Base-by-base conservation (phyloP, 2,888 invertebrate genomes). In the Orthosia gothica region DNA sequence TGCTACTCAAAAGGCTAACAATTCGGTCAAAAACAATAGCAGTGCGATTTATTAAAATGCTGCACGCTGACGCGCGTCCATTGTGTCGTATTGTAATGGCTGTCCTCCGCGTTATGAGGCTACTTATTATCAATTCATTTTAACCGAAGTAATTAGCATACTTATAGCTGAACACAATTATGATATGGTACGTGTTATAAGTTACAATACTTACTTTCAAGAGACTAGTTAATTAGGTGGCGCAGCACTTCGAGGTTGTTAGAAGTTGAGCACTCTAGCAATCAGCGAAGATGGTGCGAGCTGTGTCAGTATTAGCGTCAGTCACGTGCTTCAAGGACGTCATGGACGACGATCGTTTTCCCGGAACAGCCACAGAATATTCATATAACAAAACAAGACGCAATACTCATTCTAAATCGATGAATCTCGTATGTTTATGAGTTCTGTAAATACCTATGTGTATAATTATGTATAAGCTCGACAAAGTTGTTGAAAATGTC, bases 91-190 rank as follows among this genome's bases (percentile, higher is more conserved):
- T 74, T 79, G 83, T 83, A 32, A 70, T 74, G 76, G 65, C 52
- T 74, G 79, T 81, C 83, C 64, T 58, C 61, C 61, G n/a, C 54
- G 49, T 70, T 73, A 82, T 61, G 75, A 64, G 40, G 77, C 75
- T 79, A 79, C 71, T 79, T 81, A 84, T 84, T 77, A 87, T 74
- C 70, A 65, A 79, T 83, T 81, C 69, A 71, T 75, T 70, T 58
- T 54, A 73, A 64, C 69, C 13, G 47, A 68, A 49, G 45, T 50
- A 75, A 85, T 86, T 81, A 81, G 61, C 82, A 83, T 83, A 69
- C 50, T 69, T 68, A 78, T 61, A 50, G 26, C 23, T 58, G 40
- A 50, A 65, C 54, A 71, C 47, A 66, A 76, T 74, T 50, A 67
- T 70, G 71, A 74, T 66, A 50, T 50, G 40, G 18, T 55, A 70